A percentile compares a stretch with the other conserved stretches of the same genome.
phyloP scores from a whole-genome alignment of 1,140 invertebrate genomes.

The Ceratosolen solmsi region DNA sequence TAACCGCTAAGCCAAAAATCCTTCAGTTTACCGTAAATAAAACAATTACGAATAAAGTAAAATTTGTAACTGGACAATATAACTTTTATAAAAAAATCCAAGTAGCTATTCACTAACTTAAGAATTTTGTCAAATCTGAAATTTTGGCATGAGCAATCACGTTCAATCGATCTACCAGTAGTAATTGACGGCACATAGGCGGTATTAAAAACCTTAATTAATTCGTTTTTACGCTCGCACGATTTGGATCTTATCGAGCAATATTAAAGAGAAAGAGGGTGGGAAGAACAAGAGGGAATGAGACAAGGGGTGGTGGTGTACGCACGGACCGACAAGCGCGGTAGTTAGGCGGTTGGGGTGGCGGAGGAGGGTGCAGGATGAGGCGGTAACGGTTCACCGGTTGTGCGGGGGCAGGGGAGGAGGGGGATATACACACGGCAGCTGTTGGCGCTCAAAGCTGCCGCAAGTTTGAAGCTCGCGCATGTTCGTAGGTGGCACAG shows the following conservation, averaged over 20 bases:
- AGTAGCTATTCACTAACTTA: too few species aligned
- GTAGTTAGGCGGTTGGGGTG: background rate
- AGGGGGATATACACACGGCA: background rate
- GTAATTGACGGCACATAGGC: background rate
- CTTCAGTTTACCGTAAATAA: too few species aligned
- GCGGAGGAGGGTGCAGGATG: background rate
- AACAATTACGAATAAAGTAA: too few species aligned
- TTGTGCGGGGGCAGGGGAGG: background rate
- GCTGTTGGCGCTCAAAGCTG: constrained; percentile 12
- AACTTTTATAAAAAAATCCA: too few species aligned
- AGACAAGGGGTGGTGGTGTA: too few species aligned
- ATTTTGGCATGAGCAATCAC: constrained; percentile 12
- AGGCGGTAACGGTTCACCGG: background rate
- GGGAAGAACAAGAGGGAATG: too few species aligned
- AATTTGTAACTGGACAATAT: too few species aligned
- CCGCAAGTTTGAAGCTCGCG: constrained; percentile 26
- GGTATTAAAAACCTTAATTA: constrained; percentile 48
- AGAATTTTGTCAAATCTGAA: background rate
- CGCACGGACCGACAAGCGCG: background rate
- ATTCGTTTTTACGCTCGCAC: constrained; percentile 30
- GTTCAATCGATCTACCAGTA: constrained; percentile 15
- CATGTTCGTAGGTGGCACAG: constrained; percentile 16
- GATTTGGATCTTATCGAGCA: constrained; percentile 39
- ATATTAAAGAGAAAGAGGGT: background rate
- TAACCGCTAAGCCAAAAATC: too few species aligned